Conservation (phyloP, 1,140 invertebrate genomes). For the Contarinia nasturtii region DNA sequence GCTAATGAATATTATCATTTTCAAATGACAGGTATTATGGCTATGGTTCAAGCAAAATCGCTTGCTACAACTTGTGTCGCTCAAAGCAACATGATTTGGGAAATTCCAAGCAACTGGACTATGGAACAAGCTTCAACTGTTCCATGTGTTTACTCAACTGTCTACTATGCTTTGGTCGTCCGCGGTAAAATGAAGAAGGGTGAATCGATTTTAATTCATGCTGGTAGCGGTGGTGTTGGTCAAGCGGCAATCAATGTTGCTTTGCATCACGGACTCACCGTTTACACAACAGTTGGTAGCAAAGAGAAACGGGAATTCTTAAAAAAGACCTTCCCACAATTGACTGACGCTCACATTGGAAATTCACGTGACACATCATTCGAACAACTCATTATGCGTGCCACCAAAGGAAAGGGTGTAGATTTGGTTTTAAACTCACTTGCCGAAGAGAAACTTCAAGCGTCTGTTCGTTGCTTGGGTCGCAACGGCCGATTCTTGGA, state of each 20-base stretch:
- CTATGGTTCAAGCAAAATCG: conserved; percentile 72
- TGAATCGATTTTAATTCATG: too few species aligned
- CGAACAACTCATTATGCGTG: conserved; percentile 62
- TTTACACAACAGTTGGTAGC: conserved; percentile 76
- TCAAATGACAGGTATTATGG: conserved; percentile 53
- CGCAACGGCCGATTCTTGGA: conserved; percentile 84
- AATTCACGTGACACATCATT: too few species aligned
- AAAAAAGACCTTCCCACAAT: conserved; percentile 75
- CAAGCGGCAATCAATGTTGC: conserved; percentile 90
- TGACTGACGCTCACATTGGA: too few species aligned
- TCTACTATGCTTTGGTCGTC: conserved; percentile 77
- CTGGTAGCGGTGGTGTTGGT: conserved; percentile 88
- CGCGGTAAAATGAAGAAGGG: conserved; percentile 66
- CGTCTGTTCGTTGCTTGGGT: conserved; percentile 76
- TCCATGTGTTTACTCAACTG: conserved; percentile 85
- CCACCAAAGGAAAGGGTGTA: conserved; percentile 70
- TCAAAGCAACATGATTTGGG: conserved; percentile 73
- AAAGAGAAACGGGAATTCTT: conserved; percentile 76
- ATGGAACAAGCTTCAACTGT: conserved; percentile 84
- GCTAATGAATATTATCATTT: too few species aligned
- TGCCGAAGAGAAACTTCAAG: conserved; percentile 81
- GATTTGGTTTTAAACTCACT: conserved; percentile 88
- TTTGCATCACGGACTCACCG: too few species aligned
- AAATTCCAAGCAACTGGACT: conserved; percentile 72
- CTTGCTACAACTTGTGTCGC: conserved; percentile 75